Evolutionary conservation across 2,797 vertebrate genomes (phyloP), one percentile per base, ranked within the genome.

Genomic region (Sebastes minor): DNA sequence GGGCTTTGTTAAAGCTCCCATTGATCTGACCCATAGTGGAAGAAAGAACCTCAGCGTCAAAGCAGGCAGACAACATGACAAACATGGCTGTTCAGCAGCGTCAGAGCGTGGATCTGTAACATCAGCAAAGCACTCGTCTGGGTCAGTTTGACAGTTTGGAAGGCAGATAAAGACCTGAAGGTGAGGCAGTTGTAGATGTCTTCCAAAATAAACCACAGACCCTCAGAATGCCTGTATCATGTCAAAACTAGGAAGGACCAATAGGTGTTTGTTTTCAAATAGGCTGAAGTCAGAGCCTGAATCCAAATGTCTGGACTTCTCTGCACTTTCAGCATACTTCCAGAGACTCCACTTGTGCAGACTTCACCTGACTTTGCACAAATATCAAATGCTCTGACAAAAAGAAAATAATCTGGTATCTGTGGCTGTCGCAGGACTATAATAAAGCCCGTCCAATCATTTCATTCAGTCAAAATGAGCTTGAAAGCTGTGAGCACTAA

Each of bases 1-100:
- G 25, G 14, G 63, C 53, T 64, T 55, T 73, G 33, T 83, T 56
- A 81, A 76, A 59, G 64, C 49, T 53, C 35, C 56, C 30, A 64
- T 57, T 55, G 38, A 75, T 74, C 56, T 32, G 72, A 74, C 25
- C 55, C 18, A 35, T 10, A 63, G 46, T 25, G 20, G n/a, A 30
- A 23, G 53, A 66, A 71, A 62, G 13, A 56, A 42, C 13, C 23
- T 49, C 33, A 9, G 3, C 28, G 57, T 65, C 30, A 20, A 49
- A 56, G 23, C 28, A 33, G 66, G 55, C 33, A 22, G 22, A 46
- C n/a, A 22, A 46, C 74, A 59, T 53, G 57, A 23, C 46, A 46
- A 23, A 42, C 35, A 27, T n/a, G 49, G 25, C 20, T 38, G 76
- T n/a, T 60, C 8, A 32, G 57, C 69, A 46, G 38, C 66, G 35